A percentile compares a stretch with the other conserved stretches of the same genome.
phyloP scores from a whole-genome alignment of 53 echinoderm and acorn worm genomes.

The Zoroaster sp. region DNA sequence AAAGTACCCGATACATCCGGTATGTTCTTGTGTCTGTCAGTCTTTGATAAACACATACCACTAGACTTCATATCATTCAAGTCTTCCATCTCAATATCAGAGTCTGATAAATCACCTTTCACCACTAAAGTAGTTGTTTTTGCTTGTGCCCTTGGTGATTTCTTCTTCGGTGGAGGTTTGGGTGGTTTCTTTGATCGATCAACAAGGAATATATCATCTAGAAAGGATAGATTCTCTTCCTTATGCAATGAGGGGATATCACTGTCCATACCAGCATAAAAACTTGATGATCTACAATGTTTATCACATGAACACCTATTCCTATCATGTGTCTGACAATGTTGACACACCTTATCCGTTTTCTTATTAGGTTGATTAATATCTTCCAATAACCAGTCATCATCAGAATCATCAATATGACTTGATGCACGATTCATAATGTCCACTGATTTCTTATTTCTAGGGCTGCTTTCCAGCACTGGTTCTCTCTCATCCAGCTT shows the following conservation, averaged over 20 bases:
- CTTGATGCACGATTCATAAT: background rate
- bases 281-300: background rate
- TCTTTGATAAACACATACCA: background rate
- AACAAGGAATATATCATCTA: constrained; percentile 83
- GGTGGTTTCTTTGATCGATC: background rate
- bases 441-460: background rate
- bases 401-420: background rate
- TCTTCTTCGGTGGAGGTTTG: constrained; percentile 69
- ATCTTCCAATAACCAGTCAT: background rate
- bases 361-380: background rate
- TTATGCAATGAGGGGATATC: background rate
- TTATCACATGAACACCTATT: background rate
- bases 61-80: background rate
- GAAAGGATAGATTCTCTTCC: constrained; percentile 72
- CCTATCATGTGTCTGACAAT: background rate
- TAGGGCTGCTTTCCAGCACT: too few relatives aligned
- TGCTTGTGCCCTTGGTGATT: background rate
- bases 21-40: background rate
- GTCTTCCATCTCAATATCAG: constrained; percentile 32
- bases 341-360: background rate
- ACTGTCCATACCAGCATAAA: background rate
- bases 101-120: background rate
- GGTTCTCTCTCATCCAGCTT: background rate
- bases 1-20: background rate
- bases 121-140: background rate